phyloP scores from a whole-genome alignment of 2,797 vertebrate species.

The Clarias platycephalus region DNA sequence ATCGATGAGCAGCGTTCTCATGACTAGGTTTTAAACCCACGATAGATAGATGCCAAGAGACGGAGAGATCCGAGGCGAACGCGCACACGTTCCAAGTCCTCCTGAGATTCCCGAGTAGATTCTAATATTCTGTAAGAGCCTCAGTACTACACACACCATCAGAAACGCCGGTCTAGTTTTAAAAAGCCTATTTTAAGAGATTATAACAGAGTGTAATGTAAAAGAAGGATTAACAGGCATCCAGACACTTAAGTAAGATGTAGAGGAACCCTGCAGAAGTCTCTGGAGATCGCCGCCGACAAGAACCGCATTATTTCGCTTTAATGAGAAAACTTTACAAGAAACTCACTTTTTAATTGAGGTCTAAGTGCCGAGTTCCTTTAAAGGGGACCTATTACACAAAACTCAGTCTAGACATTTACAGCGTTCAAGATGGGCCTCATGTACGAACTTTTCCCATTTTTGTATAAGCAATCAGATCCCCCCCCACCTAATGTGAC shows the following conservation, averaged over 20 bases:
- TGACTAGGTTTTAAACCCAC: slow-evolving; percentile 37
- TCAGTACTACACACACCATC: neutral
- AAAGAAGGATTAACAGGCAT: neutral
- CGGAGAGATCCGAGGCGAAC: neutral
- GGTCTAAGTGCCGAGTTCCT: neutral
- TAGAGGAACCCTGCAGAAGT: neutral
- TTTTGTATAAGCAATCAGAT: too few species aligned
- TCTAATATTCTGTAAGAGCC: neutral
- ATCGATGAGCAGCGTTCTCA: neutral
- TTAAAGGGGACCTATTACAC: too few species aligned
- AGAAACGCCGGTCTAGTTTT: neutral
- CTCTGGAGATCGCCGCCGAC: neutral
- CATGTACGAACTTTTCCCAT: too few species aligned
- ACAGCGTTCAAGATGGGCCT: too few species aligned
- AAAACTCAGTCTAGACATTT: too few species aligned
- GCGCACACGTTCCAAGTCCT: neutral
- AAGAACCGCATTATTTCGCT: neutral
- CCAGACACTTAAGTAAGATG: neutral
- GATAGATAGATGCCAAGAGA: slow-evolving; percentile 16
- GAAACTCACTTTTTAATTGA: neutral
- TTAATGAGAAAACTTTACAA: slow-evolving; percentile 24
- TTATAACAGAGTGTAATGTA: neutral
- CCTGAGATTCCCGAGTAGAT: neutral
- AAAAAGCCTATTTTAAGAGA: neutral
- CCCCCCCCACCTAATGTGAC: too few species aligned